A percentile compares a stretch with the other conserved stretches of the same genome.
Evolutionary conservation across 2,888 invertebrate species (phyloP).

Genomic region (Mesodorylaimus sp.): DNA sequence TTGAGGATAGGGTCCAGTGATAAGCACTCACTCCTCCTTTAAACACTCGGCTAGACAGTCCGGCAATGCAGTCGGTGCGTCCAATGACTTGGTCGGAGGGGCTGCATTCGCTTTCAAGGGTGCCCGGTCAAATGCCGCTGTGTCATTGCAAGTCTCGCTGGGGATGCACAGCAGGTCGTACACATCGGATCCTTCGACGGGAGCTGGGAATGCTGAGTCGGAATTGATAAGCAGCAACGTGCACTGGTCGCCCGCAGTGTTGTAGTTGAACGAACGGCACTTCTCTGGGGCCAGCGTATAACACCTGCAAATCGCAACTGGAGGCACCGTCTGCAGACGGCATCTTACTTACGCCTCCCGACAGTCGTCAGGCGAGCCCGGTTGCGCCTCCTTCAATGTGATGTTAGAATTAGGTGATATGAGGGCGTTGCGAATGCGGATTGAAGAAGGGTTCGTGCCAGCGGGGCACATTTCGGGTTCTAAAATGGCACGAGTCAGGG

Average conservation of each 20-base stretch:
- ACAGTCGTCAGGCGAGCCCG: constrained; percentile 1
- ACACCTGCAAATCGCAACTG: constrained; percentile 13
- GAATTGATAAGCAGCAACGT: constrained; percentile 14
- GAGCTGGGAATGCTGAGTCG: constrained; percentile 7
- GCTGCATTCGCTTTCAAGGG: not conserved
- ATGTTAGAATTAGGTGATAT: not conserved
- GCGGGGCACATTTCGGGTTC: constrained; percentile 22
- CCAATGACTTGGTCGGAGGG: not conserved
- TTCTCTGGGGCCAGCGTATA: constrained; percentile 20
- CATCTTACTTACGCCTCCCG: not conserved
- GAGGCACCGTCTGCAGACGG: not conserved
- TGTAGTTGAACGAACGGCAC: constrained; percentile 29
- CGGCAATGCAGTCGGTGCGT: constrained; percentile 1
- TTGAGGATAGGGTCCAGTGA: not conserved
- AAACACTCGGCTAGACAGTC: not conserved
- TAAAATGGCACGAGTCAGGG: too few species aligned
- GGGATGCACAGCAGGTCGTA: constrained; percentile 27
- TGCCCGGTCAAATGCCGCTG: not conserved
- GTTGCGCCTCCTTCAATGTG: not conserved
- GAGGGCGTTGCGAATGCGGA: not conserved
- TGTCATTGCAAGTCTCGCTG: constrained; percentile 11
- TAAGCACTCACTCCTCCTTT: not conserved
- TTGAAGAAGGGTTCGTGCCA: constrained; percentile 17
- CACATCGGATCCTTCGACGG: constrained; percentile 22
- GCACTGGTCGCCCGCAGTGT: constrained; percentile 21